Base-by-base conservation (phyloP, 2,888 invertebrate species). In the Ochropleura plecta region DNA sequence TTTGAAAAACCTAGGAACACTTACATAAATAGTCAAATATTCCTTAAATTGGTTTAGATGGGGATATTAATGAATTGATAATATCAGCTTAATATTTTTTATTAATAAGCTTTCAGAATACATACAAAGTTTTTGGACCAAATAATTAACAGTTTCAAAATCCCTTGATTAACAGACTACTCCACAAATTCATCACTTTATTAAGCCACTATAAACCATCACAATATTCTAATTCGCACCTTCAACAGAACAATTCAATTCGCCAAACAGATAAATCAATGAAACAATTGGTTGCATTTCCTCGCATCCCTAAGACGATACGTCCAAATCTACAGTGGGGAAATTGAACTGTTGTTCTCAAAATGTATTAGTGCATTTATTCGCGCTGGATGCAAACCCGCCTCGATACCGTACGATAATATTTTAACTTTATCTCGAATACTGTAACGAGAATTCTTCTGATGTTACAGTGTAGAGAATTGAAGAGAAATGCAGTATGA, bases 381-480 rank as follows among this genome's bases (percentile, higher is more conserved):
- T 92, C 92, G 92, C 92, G 90, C 91, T 91, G 88, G 92, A 91
- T 92, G 92, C 90, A 90, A 88, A 4, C 91, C 90, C 90, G 92
- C 90, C 91, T 93, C 94, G 94, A 95, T 95, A 91, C 91, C 79
- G 88, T 84, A 90, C 94, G 95, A 95, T 96, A 94, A 95, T 96
- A 96, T 95, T 95, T 95, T 95, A 95, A 93, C 95, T 94, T 93
- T 95, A 95, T 95, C 95, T 94, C 90, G 93, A 91, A 93, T 93
- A 90, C 90, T 92, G 93, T 93, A 93, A 94, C 93, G 91, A 92
- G 94, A 91, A 92, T 92, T 90, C 90, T 91, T 88, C 84, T 85
- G 85, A 70, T 83, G 81, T 49, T 82, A 85, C 86, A 93, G 92
- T 76, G 78, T 85, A 91, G 51, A 51, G 59, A 76, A 71, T 66